These are phyloP conservation scores for Camponotus fellah DNA, from an alignment of 2,888 invertebrate species.

Conservation along the genomic window DNA sequence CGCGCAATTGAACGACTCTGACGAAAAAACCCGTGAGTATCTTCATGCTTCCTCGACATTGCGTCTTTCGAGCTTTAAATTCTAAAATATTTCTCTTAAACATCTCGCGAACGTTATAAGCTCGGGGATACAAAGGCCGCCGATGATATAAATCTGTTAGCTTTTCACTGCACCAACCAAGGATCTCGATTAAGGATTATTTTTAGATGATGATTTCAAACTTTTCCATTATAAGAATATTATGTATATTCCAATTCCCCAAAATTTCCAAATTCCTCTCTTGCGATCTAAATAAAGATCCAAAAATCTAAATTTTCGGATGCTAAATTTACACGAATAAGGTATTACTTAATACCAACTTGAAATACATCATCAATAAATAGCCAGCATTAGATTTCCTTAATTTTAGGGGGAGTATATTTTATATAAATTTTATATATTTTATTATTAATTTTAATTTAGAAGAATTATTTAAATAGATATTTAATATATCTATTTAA, in stretches of 20 bases:
- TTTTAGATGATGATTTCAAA: background rate
- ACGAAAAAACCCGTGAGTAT: background rate
- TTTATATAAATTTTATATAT: background rate
- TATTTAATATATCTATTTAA: background rate
- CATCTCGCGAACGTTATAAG: background rate
- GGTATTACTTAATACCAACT: background rate
- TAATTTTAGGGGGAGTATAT: background rate
- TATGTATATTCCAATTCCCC: background rate
- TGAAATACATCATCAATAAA: background rate
- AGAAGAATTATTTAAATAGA: background rate
- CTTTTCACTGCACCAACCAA: background rate
- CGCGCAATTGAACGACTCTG: constrained; percentile 3
- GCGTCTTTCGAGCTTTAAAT: background rate
- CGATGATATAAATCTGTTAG: constrained; percentile 21
- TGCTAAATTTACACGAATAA: background rate
- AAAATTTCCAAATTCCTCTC: background rate
- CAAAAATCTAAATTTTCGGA: background rate
- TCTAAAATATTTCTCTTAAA: constrained; percentile 13
- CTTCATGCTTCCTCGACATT: background rate
- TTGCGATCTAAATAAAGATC: background rate
- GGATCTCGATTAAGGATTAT: background rate
- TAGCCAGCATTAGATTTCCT: background rate
- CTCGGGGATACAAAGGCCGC: background rate
- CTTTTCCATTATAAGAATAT: background rate
- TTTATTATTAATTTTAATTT: background rate